Base-by-base conservation (phyloP, 1,140 invertebrate species). In the Dreissena polymorpha region DNA sequence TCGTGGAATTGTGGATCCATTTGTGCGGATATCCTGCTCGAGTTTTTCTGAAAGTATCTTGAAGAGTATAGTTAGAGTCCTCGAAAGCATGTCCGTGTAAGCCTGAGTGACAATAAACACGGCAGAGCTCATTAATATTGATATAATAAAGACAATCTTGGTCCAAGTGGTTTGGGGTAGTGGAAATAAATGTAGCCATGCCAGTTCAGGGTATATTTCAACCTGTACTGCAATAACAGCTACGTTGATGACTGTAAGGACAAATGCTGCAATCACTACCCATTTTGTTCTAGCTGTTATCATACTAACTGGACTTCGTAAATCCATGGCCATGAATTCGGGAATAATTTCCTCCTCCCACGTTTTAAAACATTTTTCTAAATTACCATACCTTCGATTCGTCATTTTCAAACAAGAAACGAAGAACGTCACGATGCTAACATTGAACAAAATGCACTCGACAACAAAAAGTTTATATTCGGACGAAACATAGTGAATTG, bases 261-360 rank as follows among this genome's bases (percentile, higher is more conserved):
- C 0, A 12, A n/a, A 55, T 3, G 70, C 10, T 21, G 39, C 21
- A 10, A 72, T 21, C 16, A 53, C 7, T 7, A 72, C 39, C 27
- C 14, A 2, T 53, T 13, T 18, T 0, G 27, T 10, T 72, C n/a
- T 53, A 25, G 23, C 57, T n/a, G 2, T 12, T n/a, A 55, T 63
- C 64, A n/a, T 63, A 27, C 55, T 2, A 18, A 18, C 55, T 3
- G 16, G 16, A 64, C 29, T 65, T 10, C 51, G 21, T 14, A 76
- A 21, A 23, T 39, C 60, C 18, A 76, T 1, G 10, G 39, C 63
- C 10, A 65, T 1, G 55, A 64, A 76, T 49, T 18, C 27, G 8
- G 57, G 57, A 60, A 76, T 65, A 10, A 76, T 76, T 0, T 76
- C 10, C 27, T 39, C 39, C 39, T 76, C 57, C 73, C 73, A 76